Evolutionary conservation across 2,113 vertebrate genomes (phyloP), one percentile per base, ranked within the genome.

Genomic region (Myxocyprinus asiaticus): DNA sequence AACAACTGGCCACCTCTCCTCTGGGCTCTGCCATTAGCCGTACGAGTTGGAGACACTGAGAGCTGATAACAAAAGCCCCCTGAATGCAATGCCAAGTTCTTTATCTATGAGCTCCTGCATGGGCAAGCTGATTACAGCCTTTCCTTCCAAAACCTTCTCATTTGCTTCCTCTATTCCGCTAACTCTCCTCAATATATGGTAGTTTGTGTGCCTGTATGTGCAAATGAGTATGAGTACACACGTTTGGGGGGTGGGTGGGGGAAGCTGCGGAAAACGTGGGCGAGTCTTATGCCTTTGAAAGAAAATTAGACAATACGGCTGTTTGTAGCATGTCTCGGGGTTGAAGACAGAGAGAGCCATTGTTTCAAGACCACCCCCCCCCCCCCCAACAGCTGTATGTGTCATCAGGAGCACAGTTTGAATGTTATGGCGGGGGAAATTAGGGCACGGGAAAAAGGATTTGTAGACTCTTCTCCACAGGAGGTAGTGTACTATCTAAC

Each of bases 71-170:
- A 83, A 86, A 84, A 87, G 87, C 83, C 80, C 53, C 78, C 86
- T 22, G 59, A 79, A 91, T 81, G 83, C 85, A 80, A 85, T 88
- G 91, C 89, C 90, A 91, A 90, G 85, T 87, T 92, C 85, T 91
- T 91, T 90, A 91, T 92, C 91, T 91, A 79, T 86, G 85, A 91
- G 91, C 91, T 88, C 88, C 87, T 81, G 86, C 85, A 86, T 88
- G 90, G 89, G 87, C 86, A 88, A 90, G 86, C 88, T 91, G 91
- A 92, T 94, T 93, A 91, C 82, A 85, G 85, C 47, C 87, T 85
- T 88, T 82, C 83, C 87, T 87, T 89, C 87, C 83, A 89, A 89
- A 80, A 82, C 50, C 83, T 87, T 89, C 90, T 91, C 1, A 33
- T 33, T 33, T 33, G 22, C 22, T 33, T 33, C 22, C 22, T 33